phyloP scores from a whole-genome alignment of 2,888 invertebrate species.

The Deroplatys truncata region DNA sequence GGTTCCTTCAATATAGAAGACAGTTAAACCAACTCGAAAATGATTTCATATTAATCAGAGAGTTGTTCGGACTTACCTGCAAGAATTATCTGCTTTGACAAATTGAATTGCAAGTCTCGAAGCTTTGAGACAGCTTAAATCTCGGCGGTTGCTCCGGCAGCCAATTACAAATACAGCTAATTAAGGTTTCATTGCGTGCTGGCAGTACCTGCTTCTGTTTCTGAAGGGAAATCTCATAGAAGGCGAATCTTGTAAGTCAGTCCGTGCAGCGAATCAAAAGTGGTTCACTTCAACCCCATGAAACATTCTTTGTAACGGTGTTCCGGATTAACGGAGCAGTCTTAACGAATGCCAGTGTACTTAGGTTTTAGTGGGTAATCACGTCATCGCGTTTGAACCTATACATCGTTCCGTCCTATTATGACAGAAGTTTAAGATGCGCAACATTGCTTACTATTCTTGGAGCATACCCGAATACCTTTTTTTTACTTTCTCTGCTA shows the following conservation, averaged over 20 bases:
- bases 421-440: too few species aligned
- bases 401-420: too few species aligned
- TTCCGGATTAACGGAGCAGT: too few species aligned
- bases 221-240: background rate
- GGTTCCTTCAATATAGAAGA: too few species aligned
- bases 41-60: background rate
- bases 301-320: too few species aligned
- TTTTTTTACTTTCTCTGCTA: too few species aligned
- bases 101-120: background rate
- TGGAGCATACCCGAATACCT: too few species aligned
- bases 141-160: background rate
- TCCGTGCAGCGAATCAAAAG: background rate
- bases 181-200: background rate
- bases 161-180: background rate
- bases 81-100: background rate
- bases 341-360: too few species aligned
- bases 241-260: background rate
- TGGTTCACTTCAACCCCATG: background rate
- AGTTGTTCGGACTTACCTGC: background rate
- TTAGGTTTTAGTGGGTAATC: too few species aligned
- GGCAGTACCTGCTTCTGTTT: background rate
- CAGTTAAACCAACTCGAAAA: too few species aligned
- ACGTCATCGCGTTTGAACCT: too few species aligned
- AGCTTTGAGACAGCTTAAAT: background rate
- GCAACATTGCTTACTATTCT: too few species aligned